phyloP scores from a whole-genome alignment of 2,113 vertebrate genomes.

The Aythya baeri region DNA sequence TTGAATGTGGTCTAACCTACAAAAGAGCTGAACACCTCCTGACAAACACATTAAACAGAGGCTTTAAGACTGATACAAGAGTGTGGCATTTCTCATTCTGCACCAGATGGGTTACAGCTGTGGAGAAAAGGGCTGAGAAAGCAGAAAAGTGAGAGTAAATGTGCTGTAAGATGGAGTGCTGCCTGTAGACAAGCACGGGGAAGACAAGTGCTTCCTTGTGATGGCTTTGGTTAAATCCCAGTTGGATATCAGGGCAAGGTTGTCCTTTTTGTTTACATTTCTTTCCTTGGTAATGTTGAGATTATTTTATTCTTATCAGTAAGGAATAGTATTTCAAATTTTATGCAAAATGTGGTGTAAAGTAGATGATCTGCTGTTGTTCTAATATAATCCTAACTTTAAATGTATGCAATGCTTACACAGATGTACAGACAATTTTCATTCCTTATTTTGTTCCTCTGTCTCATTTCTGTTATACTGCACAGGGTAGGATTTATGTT shows the following conservation, averaged over 20 bases:
- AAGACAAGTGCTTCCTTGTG: not conserved
- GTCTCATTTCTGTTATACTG: not conserved
- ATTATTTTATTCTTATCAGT: not conserved
- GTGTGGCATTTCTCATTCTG: not conserved
- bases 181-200: not conserved
- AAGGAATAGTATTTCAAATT: not conserved
- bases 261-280: not conserved
- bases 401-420: not conserved
- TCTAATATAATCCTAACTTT: not conserved
- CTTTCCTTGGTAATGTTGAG: not conserved
- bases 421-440: not conserved
- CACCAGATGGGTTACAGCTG: not conserved
- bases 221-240: not conserved
- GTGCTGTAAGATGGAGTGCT: not conserved
- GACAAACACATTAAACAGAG: not conserved
- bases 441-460: not conserved
- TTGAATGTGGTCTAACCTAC: not conserved
- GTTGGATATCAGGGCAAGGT: not conserved
- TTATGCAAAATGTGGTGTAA: not conserved
- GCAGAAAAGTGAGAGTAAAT: not conserved
- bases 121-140: not conserved
- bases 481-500: not conserved
- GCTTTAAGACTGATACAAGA: not conserved
- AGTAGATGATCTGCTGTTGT: not conserved
- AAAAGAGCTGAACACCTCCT: not conserved